Percentiles rank a stretch among this genome's conserved stretches.
These are phyloP conservation scores for Lordiphosa stackelbergi DNA, from an alignment of 1,140 invertebrate genomes.

Conservation along the genomic window DNA sequence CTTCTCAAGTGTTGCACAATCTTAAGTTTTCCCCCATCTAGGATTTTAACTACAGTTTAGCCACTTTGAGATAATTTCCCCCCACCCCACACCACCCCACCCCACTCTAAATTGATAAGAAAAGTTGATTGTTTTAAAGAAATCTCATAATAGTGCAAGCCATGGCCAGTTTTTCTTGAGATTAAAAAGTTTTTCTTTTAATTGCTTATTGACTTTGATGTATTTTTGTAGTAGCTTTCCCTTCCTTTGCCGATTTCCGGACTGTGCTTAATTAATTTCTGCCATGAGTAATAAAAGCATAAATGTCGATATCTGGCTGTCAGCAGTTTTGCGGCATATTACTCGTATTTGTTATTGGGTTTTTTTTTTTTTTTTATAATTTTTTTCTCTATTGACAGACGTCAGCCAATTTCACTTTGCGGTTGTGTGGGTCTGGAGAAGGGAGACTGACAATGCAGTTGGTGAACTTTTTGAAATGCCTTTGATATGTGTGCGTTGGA, in stretches of 20 bases:
- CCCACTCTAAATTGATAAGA: neutral
- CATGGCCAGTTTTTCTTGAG: slow-evolving; percentile 7
- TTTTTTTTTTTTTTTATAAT: slow-evolving; percentile 1
- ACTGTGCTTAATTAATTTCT: slow-evolving; percentile 19
- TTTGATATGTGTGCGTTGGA: neutral
- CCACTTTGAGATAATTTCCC: neutral
- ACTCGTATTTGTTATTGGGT: slow-evolving; percentile 6
- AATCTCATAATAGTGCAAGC: slow-evolving; percentile 5
- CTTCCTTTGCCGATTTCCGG: slow-evolving; percentile 5
- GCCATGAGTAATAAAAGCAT: slow-evolving; percentile 20
- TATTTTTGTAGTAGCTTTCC: slow-evolving; percentile 8
- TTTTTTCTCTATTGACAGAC: slow-evolving; percentile 12
- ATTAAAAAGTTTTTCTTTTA: slow-evolving; percentile 18
- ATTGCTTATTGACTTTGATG: slow-evolving; percentile 15
- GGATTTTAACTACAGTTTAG: slow-evolving; percentile 12
- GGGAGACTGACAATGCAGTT: slow-evolving; percentile 5
- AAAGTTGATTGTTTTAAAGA: slow-evolving; percentile 5
- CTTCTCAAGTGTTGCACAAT: slow-evolving; percentile 9
- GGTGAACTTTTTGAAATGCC: neutral
- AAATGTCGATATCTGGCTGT: slow-evolving; percentile 13
- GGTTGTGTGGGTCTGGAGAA: slow-evolving; percentile 6
- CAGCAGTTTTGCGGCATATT: slow-evolving; percentile 13
- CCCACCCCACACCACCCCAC: too few relatives aligned
- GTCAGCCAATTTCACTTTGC: slow-evolving; percentile 18
- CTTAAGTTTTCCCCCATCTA: slow-evolving; percentile 6